These are phyloP conservation scores for Acanthacorydalis orientalis DNA, from an alignment of 2,888 invertebrate genomes.

Conservation along the genomic window DNA sequence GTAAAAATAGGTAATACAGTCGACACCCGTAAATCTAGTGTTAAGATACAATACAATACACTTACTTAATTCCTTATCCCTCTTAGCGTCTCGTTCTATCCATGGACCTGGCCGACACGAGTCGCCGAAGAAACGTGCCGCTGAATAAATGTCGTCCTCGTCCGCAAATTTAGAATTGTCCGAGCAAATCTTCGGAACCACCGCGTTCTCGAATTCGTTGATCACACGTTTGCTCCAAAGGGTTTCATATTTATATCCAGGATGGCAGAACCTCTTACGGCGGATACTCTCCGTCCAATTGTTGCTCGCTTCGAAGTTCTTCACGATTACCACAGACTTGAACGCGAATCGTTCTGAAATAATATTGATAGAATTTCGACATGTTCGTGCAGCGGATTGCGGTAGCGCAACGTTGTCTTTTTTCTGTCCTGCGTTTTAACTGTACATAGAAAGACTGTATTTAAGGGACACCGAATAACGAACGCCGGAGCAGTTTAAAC, in stretches of 20 bases:
- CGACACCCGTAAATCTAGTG: too few species aligned
- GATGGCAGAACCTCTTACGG: conserved; percentile 43
- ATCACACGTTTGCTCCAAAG: conserved; percentile 41
- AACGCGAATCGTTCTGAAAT: conserved; percentile 32
- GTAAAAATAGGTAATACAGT: too few species aligned
- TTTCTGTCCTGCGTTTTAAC: too few species aligned
- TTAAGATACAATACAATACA: conserved; percentile 7
- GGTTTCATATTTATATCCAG: conserved; percentile 36
- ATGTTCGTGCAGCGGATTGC: not conserved
- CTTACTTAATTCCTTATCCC: conserved; percentile 43
- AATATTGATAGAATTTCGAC: too few species aligned
- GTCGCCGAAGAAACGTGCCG: conserved; percentile 43
- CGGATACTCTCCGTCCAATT: conserved; percentile 27
- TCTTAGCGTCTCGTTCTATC: conserved; percentile 30
- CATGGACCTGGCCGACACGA: conserved; percentile 60
- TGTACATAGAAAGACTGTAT: too few species aligned
- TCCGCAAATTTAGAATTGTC: conserved; percentile 25
- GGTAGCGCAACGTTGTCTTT: too few species aligned
- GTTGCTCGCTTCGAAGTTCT: conserved; percentile 25
- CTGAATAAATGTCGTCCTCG: conserved; percentile 41
- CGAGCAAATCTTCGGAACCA: conserved; percentile 13
- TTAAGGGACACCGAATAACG: too few species aligned
- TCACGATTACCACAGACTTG: conserved; percentile 42
- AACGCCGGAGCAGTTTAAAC: too few species aligned
- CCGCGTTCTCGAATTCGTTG: conserved; percentile 35